Evolutionary conservation across 2,888 invertebrate species (phyloP), one percentile per base, ranked within the genome.

Genomic region (Xestoiulus laeticollis): DNA sequence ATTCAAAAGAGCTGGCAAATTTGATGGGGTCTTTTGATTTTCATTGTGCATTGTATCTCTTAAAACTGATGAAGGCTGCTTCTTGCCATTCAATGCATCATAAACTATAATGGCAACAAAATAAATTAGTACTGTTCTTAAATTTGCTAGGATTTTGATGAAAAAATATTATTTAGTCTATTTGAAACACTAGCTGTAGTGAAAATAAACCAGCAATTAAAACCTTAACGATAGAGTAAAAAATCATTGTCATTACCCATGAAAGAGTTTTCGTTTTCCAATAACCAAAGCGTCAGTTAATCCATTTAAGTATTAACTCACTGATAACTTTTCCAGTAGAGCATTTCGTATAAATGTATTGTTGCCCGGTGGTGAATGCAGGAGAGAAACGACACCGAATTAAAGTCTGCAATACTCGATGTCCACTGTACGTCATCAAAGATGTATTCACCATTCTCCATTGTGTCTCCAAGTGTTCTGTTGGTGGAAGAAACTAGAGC

Each of bases 351-450:
- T 96, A 96, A 90, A 96, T 96, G 91, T 94, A 97, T 89, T 96
- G 93, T 91, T 96, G 96, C 0, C 96, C 97, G 0, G 97, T 97
- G 38, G 95, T 95, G 89, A 93, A 93, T 30, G 93, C 92, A 0
- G 97, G 97, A 4, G 97, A 97, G 92, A 97, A 97, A 90, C 95
- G 95, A 90, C 95, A 95, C 82, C 96, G 93, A 87, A 97, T 94
- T 88, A 97, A 92, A 14, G 96, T 97, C 92, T 96, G 96, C 82
- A 95, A 94, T 0, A 97, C 96, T 44, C 95, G 94, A 91, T 97
- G 97, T 12, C 96, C 96, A 38, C 95, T 93, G 91, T 96, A 96
- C 0, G 97, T 97, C 95, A 96, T 96, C 86, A 97, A 93, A 87
- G 96, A 96, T 0, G 95, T 94, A 91, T 97, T 97, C 10, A n/a